Percentiles rank a stretch among this genome's conserved stretches.
Conservation (phyloP, 2,113 vertebrate species). For the Lasiurus borealis region DNA sequence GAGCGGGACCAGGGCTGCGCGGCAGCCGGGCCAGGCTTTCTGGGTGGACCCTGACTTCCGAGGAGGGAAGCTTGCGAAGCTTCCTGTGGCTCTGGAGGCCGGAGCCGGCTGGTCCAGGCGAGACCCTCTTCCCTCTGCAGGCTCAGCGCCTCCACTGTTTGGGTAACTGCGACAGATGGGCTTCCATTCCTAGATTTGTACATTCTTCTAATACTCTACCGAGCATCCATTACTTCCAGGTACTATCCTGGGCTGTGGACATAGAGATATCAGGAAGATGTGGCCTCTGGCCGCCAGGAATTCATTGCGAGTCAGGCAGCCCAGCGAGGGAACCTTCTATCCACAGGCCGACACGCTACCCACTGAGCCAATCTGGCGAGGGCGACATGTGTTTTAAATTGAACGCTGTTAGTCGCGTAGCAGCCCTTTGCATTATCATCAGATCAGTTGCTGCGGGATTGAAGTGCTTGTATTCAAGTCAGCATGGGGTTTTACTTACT, state of each 20-base stretch:
- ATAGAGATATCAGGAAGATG: background rate
- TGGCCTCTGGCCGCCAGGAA: background rate
- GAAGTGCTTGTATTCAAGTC: background rate
- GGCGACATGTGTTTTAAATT: background rate
- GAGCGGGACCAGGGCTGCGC: conserved; percentile 18
- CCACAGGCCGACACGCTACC: too few relatives aligned
- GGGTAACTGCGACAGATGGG: background rate
- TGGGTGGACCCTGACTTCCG: conserved; percentile 54
- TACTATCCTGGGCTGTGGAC: background rate
- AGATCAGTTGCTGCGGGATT: too few relatives aligned
- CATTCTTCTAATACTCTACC: background rate
- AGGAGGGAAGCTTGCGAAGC: background rate
- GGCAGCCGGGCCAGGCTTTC: conserved; percentile 32
- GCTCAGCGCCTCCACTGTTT: background rate
- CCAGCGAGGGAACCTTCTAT: background rate
- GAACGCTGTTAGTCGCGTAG: too few relatives aligned
- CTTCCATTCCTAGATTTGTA: background rate
- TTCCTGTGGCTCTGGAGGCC: background rate
- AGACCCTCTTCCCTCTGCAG: background rate
- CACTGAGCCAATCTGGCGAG: too few relatives aligned
- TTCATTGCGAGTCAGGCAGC: background rate
- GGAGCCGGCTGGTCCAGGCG: background rate
- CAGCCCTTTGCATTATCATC: background rate
- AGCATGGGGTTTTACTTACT: background rate
- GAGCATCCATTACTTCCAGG: background rate